phyloP scores from a whole-genome alignment of 2,113 vertebrate species.

The Pygoscelis antarcticus region DNA sequence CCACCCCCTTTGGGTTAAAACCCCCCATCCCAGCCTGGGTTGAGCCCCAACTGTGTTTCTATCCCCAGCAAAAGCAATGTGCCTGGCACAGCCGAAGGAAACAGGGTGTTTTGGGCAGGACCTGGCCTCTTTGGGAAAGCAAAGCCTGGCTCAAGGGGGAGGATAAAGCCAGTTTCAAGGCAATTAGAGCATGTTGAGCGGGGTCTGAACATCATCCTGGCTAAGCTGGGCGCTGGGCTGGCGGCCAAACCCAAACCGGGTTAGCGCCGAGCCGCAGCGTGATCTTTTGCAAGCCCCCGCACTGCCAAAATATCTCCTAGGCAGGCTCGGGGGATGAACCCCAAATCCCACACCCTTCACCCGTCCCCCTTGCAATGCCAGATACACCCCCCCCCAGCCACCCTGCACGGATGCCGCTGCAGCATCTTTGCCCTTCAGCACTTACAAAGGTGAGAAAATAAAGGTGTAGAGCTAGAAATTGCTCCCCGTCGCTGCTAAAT shows the following conservation, averaged over 20 bases:
- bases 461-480: not conserved
- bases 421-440: not conserved
- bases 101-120: not conserved
- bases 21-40: not conserved
- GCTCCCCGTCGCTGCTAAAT: accelerated
- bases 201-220: not conserved
- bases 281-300: not conserved
- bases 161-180: not conserved
- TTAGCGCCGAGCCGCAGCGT: accelerated
- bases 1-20: not conserved
- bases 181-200: accelerated
- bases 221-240: not conserved
- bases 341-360: not conserved
- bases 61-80: not conserved
- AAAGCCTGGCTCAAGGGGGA: not conserved
- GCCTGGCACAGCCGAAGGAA: accelerated
- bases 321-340: not conserved
- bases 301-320: not conserved
- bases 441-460: not conserved
- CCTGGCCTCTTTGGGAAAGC: not conserved
- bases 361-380: not conserved
- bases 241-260: not conserved
- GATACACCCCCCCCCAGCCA: too few relatives aligned
- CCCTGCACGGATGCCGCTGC: accelerated
- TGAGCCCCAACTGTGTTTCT: not conserved